Conservation (phyloP, 2,888 invertebrate genomes). For the Selenia dentaria region DNA sequence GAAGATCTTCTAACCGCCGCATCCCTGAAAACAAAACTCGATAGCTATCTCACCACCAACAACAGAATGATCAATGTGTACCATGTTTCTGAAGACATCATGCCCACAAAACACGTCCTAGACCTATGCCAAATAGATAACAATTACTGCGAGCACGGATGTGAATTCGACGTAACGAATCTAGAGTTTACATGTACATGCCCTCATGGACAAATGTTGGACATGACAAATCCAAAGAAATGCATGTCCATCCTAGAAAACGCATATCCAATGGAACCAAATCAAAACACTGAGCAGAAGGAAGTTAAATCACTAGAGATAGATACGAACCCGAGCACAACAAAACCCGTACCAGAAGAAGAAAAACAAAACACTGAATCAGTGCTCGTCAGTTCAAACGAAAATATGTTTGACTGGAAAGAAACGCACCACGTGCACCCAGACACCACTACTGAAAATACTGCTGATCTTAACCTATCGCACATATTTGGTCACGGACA, state of each 20-base stretch:
- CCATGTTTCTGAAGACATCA: slow-evolving; percentile 76
- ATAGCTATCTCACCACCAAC: slow-evolving; percentile 74
- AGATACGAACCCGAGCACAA: slow-evolving; percentile 47
- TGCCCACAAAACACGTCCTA: slow-evolving; percentile 72
- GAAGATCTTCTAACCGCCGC: slow-evolving; percentile 79
- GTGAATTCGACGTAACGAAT: slow-evolving; percentile 86
- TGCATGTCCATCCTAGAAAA: slow-evolving; percentile 66
- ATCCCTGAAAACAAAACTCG: slow-evolving; percentile 73
- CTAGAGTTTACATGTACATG: slow-evolving; percentile 88
- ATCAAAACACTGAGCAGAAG: slow-evolving; percentile 39
- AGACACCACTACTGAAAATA: slow-evolving; percentile 58
- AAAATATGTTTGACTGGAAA: slow-evolving; percentile 61
- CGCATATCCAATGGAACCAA: slow-evolving; percentile 30
- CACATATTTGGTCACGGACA: slow-evolving; percentile 58
- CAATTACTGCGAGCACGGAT: slow-evolving; percentile 87
- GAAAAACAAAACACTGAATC: slow-evolving; percentile 49
- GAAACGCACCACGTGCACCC: slow-evolving; percentile 49
- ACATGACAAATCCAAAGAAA: slow-evolving; percentile 65
- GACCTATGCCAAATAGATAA: slow-evolving; percentile 88
- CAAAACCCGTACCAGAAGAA: slow-evolving; percentile 48
- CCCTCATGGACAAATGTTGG: slow-evolving; percentile 75
- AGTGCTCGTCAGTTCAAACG: slow-evolving; percentile 35
- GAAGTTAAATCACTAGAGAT: slow-evolving; percentile 44
- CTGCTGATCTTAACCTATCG: slow-evolving; percentile 57
- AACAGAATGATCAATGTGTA: slow-evolving; percentile 81